Evolutionary conservation across 2,888 invertebrate species (phyloP).

Genomic region (Pachycephus smyrnensis): DNA sequence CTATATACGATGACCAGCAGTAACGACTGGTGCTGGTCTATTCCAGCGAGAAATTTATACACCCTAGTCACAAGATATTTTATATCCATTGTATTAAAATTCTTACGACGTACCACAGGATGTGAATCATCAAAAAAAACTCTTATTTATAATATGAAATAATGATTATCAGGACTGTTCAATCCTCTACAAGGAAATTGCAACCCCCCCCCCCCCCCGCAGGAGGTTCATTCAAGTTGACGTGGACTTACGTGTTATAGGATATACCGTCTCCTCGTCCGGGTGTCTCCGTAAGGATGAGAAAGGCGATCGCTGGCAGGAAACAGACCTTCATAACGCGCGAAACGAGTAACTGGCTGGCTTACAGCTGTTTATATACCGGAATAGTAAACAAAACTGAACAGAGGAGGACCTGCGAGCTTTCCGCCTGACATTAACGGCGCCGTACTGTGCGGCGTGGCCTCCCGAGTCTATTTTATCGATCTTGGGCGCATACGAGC

Average conservation of each 20-base stretch:
- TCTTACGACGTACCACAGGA: not conserved
- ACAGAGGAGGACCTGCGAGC: constrained; percentile 50
- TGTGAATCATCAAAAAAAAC: not conserved
- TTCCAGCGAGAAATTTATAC: not conserved
- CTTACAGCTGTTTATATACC: not conserved
- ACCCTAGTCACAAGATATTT: not conserved
- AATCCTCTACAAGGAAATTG: not conserved
- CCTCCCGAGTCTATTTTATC: constrained; percentile 13
- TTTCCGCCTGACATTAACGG: constrained; percentile 64
- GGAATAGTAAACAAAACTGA: constrained; percentile 5
- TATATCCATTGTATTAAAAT: not conserved
- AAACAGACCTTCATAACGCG: constrained; percentile 50
- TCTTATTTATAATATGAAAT: no score
- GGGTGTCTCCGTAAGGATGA: constrained; percentile 51
- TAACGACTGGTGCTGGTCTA: not conserved
- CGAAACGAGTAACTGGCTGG: not conserved
- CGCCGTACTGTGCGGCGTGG: constrained; percentile 44
- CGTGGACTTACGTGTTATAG: constrained; percentile 55
- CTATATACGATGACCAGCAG: not conserved
- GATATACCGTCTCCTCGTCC: constrained; percentile 52
- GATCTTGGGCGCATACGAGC: constrained; percentile 35
- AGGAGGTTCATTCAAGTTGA: not conserved
- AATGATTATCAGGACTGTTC: not conserved
- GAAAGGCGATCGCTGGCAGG: constrained; percentile 44
- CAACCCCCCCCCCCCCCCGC: not conserved